Conservation (phyloP, 1,140 invertebrate species). For the Amphibalanus amphitrite region DNA sequence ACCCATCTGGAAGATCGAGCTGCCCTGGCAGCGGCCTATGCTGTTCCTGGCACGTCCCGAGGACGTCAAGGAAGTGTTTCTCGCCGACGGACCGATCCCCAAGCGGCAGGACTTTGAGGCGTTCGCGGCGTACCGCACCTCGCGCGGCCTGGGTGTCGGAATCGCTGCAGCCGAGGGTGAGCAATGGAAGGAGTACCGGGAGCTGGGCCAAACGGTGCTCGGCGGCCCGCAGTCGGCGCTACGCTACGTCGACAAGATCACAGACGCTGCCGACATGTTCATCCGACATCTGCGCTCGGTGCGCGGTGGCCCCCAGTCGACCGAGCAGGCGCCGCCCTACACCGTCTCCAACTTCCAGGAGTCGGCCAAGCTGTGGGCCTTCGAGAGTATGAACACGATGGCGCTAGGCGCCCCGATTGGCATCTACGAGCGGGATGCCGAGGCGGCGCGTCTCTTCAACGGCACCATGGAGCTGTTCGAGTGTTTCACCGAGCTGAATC, state of each 20-base stretch:
- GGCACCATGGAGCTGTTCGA: neutral
- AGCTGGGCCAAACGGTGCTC: neutral
- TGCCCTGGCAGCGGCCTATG: neutral
- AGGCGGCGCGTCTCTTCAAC: neutral
- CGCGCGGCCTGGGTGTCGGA: neutral
- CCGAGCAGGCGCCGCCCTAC: neutral
- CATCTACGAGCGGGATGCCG: neutral
- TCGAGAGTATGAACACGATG: conserved; percentile 2
- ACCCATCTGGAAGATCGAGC: neutral
- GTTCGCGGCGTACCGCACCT: neutral
- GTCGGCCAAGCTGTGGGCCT: neutral
- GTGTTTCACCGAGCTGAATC: neutral
- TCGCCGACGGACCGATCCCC: neutral
- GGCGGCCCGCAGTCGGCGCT: neutral
- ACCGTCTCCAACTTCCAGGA: neutral
- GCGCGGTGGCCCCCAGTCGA: too few relatives aligned
- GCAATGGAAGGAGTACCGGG: neutral
- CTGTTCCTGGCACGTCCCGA: neutral
- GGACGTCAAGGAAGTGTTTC: neutral
- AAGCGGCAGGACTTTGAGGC: neutral
- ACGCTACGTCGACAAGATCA: neutral
- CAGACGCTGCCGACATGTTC: neutral
- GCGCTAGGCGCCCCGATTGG: neutral
- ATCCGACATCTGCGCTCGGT: neutral
- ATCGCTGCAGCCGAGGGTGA: neutral